Evolutionary conservation across 2,113 vertebrate species (phyloP), one percentile per base, ranked within the genome.

Genomic region (Salminus brasiliensis): DNA sequence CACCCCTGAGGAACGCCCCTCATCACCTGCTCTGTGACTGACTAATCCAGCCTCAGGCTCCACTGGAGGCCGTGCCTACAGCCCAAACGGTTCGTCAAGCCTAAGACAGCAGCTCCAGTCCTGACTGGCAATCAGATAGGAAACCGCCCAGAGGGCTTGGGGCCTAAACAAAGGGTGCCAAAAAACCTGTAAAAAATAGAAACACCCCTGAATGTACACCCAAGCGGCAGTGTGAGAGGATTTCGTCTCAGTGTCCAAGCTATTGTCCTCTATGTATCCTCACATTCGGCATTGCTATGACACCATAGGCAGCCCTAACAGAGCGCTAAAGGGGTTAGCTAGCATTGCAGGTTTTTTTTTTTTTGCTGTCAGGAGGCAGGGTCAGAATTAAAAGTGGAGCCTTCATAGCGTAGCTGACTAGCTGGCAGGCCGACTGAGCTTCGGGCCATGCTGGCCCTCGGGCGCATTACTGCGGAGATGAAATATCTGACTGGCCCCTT

Each of bases 401-500:
- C 71, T 78, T 59, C 53, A 73, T 70, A 68, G 81, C 79, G 72
- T 81, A 88, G 84, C 86, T 83, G 83, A 81, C 84, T 85, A 89
- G 88, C 83, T 81, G 88, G 78, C 78, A 79, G 69, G 89, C 86
- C 85, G 77, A 86, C 88, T 87, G 85, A 88, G 65, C 83, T 88
- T 73, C 87, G 90, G 92, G 90, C 90, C 89, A 83, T 79, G 72
- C 87, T 86, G 88, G 88, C 95, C 97, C 93, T 81, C 92, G 89
- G 95, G 97, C 96, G 93, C 89, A 95, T 97, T 96, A 96, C 95
- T 96, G 92, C 93, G 92, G 93, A 98, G 96, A 98, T 98, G 96
- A 96, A 96, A 97, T 96, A 93, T 93, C 94, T 97, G 96, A 98
- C 95, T 97, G 96, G 95, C 95, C 96, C 95, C 95, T 97, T 98